A percentile compares a stretch with the other conserved stretches of the same genome.
phyloP scores from a whole-genome alignment of 2,797 vertebrate species.

The Danio albolineatus region DNA sequence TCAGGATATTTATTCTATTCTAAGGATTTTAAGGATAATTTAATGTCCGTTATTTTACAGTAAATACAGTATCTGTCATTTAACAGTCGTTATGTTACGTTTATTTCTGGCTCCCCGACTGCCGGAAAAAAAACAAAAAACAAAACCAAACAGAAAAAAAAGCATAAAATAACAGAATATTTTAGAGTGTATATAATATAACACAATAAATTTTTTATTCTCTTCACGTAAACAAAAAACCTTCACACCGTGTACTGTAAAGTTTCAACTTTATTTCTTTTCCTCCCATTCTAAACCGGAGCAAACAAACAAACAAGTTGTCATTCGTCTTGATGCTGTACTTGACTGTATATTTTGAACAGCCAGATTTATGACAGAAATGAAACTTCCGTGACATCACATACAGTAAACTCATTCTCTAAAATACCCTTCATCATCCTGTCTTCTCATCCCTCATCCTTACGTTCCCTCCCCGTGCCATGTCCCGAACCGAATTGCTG shows the following conservation, averaged over 20 bases:
- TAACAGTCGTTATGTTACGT: no score
- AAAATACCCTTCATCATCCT: slow-evolving; percentile 57
- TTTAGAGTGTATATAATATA: neutral
- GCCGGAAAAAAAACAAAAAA: no score
- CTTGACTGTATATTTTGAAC: slow-evolving; percentile 6
- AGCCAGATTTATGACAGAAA: slow-evolving; percentile 66
- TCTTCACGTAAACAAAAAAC: neutral
- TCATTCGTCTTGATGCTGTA: neutral
- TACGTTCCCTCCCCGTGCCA: slow-evolving; percentile 79
- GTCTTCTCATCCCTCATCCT: slow-evolving; percentile 78
- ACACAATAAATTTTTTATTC: neutral
- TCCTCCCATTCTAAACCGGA: neutral
- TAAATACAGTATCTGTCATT: no score
- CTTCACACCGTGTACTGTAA: no score
- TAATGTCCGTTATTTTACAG: no score
- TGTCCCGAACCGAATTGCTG: slow-evolving; percentile 69
- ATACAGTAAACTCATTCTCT: slow-evolving; percentile 63
- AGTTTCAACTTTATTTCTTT: no score
- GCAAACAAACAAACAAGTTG: neutral
- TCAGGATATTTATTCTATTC: no score
- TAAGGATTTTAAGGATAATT: no score
- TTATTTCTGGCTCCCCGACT: no score
- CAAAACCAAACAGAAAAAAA: no score
- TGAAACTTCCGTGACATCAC: slow-evolving; percentile 46
- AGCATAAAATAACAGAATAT: no score